Percentiles rank a stretch among this genome's conserved stretches.
phyloP scores from a whole-genome alignment of 1,140 invertebrate species.

The Diplogasteroides magnus region DNA sequence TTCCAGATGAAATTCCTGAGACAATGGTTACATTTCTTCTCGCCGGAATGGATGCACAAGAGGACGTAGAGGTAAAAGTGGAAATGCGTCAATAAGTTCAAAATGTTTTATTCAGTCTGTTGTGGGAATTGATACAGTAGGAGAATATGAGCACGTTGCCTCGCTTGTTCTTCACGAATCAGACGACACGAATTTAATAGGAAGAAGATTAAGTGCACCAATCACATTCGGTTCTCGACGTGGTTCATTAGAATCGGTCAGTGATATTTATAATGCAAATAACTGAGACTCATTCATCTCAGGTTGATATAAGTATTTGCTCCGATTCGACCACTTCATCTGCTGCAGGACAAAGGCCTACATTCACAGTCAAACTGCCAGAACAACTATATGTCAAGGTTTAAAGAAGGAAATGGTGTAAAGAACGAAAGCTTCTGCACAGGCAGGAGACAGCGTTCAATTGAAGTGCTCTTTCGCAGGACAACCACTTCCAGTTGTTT shows the following conservation, averaged over 20 bases:
- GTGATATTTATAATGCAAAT: background rate
- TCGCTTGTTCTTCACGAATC: background rate
- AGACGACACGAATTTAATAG: background rate
- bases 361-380: conserved; percentile 2
- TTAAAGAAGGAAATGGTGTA: too few species aligned
- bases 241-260: background rate
- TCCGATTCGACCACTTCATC: conserved; percentile 5
- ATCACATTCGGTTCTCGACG: too few species aligned
- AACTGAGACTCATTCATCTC: background rate
- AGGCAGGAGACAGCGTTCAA: conserved; percentile 14
- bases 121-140: background rate
- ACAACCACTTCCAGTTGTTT: conserved; percentile 22
- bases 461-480: conserved; percentile 22
- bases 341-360: conserved; percentile 7
- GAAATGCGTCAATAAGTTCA: background rate
- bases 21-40: background rate
- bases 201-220: background rate
- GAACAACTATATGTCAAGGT: conserved; percentile 8
- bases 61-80: background rate
- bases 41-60: background rate
- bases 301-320: conserved; percentile 11
- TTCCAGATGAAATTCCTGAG: background rate
- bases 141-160: background rate
- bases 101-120: background rate
- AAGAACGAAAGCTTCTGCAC: background rate